These are phyloP conservation scores for Gymnocypris eckloni DNA, from an alignment of 2,797 vertebrate species.

Conservation along the genomic window DNA sequence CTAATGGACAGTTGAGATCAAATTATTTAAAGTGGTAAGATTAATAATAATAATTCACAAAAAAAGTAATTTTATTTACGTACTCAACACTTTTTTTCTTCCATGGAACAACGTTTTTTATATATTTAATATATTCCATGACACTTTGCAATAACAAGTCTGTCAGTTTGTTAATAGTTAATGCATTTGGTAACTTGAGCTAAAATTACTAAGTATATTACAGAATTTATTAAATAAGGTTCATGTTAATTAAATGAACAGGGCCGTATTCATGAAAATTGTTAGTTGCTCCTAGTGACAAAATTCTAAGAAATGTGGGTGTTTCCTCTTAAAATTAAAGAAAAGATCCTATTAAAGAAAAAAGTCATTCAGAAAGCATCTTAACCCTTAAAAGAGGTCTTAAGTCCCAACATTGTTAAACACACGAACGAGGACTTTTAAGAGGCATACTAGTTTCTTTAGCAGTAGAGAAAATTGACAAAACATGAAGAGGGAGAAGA, in stretches of 20 bases:
- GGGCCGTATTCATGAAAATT: no score
- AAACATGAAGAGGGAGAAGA: no score
- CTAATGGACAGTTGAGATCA: not conserved
- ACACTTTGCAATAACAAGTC: no score
- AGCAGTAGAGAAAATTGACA: no score
- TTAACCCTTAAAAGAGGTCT: not conserved
- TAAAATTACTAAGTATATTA: not conserved
- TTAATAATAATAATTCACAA: not conserved
- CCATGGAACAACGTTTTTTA: no score
- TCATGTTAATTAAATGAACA: not conserved
- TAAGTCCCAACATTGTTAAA: not conserved
- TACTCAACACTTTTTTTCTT: not conserved
- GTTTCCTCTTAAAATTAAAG: not conserved
- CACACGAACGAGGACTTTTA: not conserved
- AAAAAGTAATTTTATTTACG: not conserved
- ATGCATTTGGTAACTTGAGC: not conserved
- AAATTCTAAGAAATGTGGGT: no score
- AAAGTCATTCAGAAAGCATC: not conserved
- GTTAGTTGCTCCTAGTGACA: not conserved
- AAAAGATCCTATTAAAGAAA: not conserved
- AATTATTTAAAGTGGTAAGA: not conserved
- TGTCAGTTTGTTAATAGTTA: not conserved
- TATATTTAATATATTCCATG: no score
- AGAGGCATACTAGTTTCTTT: no score
- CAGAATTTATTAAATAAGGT: not conserved